Evolutionary conservation across 2,888 invertebrate species (phyloP).

Genomic region (Belgica antarctica): DNA sequence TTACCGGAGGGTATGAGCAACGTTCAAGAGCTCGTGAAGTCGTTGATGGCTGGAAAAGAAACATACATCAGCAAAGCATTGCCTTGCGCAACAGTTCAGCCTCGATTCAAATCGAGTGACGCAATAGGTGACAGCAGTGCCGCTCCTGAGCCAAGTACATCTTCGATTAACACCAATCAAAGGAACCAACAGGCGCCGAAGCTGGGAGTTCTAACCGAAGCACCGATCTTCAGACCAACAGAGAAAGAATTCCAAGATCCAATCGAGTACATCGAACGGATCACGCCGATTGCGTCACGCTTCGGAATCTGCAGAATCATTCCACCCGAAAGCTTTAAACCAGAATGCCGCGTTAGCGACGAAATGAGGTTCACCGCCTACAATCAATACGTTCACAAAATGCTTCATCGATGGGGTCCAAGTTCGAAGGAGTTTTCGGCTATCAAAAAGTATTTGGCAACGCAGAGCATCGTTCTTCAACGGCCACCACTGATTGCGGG

Average conservation of each 20-base stretch:
- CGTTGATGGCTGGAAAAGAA: constrained; percentile 47
- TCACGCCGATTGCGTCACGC: constrained; percentile 70
- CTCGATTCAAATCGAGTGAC: constrained; percentile 53
- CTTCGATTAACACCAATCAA: constrained; percentile 56
- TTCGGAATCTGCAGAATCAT: constrained; percentile 86
- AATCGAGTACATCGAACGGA: constrained; percentile 76
- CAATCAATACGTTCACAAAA: constrained; percentile 86
- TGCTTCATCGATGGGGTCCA: constrained; percentile 86
- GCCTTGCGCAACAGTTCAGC: constrained; percentile 60
- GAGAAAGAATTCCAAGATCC: constrained; percentile 86
- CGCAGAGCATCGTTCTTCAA: constrained; percentile 70
- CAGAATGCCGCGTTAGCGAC: constrained; percentile 78
- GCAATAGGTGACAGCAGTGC: constrained; percentile 43
- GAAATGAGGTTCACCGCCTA: constrained; percentile 83
- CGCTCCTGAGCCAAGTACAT: constrained; percentile 53
- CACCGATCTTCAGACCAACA: constrained; percentile 76
- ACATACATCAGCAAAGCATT: constrained; percentile 48
- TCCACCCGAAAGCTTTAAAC: constrained; percentile 75
- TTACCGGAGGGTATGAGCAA: constrained; percentile 52
- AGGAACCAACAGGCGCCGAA: constrained; percentile 53
- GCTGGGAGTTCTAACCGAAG: constrained; percentile 60
- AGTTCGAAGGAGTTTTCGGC: constrained; percentile 80
- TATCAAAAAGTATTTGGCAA: constrained; percentile 75
- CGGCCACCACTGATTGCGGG: constrained; percentile 84
- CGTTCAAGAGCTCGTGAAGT: constrained; percentile 54